Evolutionary conservation across 2,888 invertebrate genomes (phyloP).

Genomic region (Notodonta ziczac): DNA sequence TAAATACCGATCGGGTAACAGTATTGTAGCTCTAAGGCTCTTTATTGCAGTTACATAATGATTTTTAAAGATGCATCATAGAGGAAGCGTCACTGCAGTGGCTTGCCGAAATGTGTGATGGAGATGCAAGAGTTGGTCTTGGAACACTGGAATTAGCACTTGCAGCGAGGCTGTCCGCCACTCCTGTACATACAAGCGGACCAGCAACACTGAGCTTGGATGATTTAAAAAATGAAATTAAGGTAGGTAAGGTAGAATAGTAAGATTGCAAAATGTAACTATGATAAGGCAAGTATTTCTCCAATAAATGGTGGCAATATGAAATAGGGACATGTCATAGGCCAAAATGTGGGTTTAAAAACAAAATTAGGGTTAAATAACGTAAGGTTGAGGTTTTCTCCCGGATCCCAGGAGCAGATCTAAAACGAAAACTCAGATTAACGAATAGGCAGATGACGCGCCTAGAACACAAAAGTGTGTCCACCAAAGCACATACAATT

Average conservation of each 20-base stretch:
- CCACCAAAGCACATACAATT: too few species aligned
- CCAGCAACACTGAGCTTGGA: constrained; percentile 84
- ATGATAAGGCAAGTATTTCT: too few species aligned
- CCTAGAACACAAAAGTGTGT: too few species aligned
- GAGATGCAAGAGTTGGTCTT: constrained; percentile 92
- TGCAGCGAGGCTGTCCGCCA: constrained; percentile 73
- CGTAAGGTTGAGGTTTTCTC: too few species aligned
- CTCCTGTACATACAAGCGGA: constrained; percentile 47
- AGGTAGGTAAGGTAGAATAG: constrained; percentile 64
- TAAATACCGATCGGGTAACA: not conserved
- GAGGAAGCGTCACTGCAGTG: constrained; percentile 87
- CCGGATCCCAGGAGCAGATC: too few species aligned
- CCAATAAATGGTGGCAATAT: too few species aligned
- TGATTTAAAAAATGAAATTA: constrained; percentile 89
- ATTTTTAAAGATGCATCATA: constrained; percentile 57
- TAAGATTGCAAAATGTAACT: too few species aligned
- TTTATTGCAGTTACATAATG: not conserved
- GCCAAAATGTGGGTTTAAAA: too few species aligned
- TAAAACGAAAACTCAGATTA: too few species aligned
- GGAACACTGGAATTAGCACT: constrained; percentile 90
- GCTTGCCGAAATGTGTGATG: constrained; percentile 91
- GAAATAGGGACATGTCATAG: too few species aligned
- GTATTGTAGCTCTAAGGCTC: not conserved
- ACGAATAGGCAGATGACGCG: too few species aligned
- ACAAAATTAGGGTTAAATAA: too few species aligned